Percentiles rank a stretch among this genome's conserved stretches.
Evolutionary conservation across 2,797 vertebrate genomes (phyloP).

Genomic region (Cynodonichthys magdalenae): DNA sequence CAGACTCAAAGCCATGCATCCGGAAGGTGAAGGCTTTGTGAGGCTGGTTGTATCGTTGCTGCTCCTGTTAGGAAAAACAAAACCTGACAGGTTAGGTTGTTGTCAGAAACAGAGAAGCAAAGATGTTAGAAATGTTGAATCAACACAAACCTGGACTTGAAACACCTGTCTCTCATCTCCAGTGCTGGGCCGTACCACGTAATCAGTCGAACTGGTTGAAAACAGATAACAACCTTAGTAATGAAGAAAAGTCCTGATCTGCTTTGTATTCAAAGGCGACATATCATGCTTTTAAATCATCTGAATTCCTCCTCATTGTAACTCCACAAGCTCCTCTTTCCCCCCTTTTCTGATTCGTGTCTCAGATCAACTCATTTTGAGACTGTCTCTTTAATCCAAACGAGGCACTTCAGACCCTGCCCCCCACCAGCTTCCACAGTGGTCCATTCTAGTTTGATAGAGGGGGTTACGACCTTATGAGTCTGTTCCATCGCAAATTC

Average conservation of each 20-base stretch:
- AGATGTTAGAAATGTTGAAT: not conserved
- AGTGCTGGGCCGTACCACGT: conserved; percentile 96
- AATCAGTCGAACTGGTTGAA: conserved; percentile 92
- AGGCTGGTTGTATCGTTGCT: conserved; percentile 97
- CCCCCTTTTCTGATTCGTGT: no score
- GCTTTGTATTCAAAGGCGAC: no score
- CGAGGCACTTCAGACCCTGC: no score
- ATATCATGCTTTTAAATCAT: no score
- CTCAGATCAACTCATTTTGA: no score
- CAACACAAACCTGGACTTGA: conserved; percentile 90
- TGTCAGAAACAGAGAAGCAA: not conserved
- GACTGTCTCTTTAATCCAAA: no score
- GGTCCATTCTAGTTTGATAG: no score
- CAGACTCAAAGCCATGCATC: conserved; percentile 97
- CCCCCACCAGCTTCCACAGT: no score
- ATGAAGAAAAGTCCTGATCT: not conserved
- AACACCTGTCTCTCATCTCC: conserved; percentile 96
- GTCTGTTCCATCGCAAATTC: no score
- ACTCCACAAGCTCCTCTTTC: no score
- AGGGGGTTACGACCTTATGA: no score
- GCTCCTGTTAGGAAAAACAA: conserved; percentile 82
- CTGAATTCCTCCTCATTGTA: no score
- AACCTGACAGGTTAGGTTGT: not conserved
- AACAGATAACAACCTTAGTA: conserved; percentile 19
- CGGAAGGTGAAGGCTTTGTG: conserved; percentile 98